Conservation (phyloP, 2,888 invertebrate genomes). For the Julus scandinavius region DNA sequence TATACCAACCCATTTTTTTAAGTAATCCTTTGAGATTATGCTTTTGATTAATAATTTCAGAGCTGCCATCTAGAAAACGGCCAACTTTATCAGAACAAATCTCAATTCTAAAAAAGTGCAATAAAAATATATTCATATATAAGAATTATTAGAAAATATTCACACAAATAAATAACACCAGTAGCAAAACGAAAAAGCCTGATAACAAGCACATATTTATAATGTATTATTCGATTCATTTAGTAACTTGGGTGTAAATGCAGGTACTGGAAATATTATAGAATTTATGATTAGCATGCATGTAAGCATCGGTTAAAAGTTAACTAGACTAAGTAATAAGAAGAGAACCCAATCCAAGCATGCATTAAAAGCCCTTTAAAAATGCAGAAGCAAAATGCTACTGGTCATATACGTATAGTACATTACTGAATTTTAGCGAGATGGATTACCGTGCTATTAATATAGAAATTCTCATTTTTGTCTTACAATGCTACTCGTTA, state of each 20-base stretch:
- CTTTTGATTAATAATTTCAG: not conserved
- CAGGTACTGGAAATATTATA: not conserved
- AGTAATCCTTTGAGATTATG: not conserved
- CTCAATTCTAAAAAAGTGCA: conserved; percentile 10
- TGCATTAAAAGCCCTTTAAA: not conserved
- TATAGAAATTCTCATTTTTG: not conserved
- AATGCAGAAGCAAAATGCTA: not conserved
- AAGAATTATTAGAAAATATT: not conserved
- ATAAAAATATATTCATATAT: conserved; percentile 7
- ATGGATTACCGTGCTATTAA: not conserved
- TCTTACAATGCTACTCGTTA: too few species aligned
- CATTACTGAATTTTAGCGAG: not conserved
- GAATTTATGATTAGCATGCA: not conserved
- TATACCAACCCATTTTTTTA: not conserved
- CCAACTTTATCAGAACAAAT: not conserved
- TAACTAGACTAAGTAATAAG: not conserved
- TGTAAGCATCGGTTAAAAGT: not conserved
- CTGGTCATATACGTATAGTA: not conserved
- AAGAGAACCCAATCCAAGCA: not conserved
- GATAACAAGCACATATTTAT: not conserved
- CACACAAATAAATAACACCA: not conserved
- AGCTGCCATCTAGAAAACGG: not conserved
- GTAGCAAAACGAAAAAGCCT: not conserved
- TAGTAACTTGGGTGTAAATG: not conserved
- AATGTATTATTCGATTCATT: not conserved